These are phyloP conservation scores for Chymomyza costata DNA, from an alignment of 1,140 invertebrate species.

Conservation along the genomic window DNA sequence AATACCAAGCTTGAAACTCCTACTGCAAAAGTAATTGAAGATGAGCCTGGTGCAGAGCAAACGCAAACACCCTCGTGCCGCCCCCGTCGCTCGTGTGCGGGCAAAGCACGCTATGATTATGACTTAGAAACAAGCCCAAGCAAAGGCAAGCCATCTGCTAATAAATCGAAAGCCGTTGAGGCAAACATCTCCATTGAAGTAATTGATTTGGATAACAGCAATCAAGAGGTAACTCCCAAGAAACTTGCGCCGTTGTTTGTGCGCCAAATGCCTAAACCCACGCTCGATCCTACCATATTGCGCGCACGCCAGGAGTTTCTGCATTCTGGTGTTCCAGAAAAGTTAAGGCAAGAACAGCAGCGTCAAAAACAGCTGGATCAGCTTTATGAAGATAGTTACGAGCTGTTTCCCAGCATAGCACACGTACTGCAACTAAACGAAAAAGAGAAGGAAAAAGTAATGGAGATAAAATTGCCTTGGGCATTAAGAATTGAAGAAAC, in stretches of 20 bases:
- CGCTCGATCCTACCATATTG: slow-evolving; percentile 75
- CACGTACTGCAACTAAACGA: slow-evolving; percentile 72
- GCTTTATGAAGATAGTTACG: slow-evolving; percentile 68
- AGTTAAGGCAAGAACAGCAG: slow-evolving; percentile 76
- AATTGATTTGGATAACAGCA: slow-evolving; percentile 56
- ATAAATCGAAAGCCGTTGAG: slow-evolving; percentile 1
- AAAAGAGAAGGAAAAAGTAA: slow-evolving; percentile 1
- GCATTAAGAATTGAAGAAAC: slow-evolving; percentile 10
- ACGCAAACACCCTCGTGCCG: slow-evolving; percentile 39
- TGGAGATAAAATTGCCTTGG: slow-evolving; percentile 1
- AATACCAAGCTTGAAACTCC: slow-evolving; percentile 9
- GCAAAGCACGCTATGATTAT: slow-evolving; percentile 64
- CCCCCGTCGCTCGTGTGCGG: slow-evolving; percentile 59
- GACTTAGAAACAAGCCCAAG: slow-evolving; percentile 57
- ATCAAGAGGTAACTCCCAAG: slow-evolving; percentile 41
- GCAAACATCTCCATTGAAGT: slow-evolving; percentile 32
- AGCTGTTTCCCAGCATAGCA: slow-evolving; percentile 76
- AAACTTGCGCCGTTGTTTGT: slow-evolving; percentile 81
- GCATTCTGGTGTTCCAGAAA: slow-evolving; percentile 78
- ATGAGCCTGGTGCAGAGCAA: background rate
- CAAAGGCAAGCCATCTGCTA: slow-evolving; percentile 19
- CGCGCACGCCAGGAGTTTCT: slow-evolving; percentile 80
- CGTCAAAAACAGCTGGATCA: slow-evolving; percentile 71
- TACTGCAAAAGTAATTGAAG: background rate
- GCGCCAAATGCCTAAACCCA: slow-evolving; percentile 76